Evolutionary conservation across 2,797 vertebrate species (phyloP).

Genomic region (Pelochelys cantorii): DNA sequence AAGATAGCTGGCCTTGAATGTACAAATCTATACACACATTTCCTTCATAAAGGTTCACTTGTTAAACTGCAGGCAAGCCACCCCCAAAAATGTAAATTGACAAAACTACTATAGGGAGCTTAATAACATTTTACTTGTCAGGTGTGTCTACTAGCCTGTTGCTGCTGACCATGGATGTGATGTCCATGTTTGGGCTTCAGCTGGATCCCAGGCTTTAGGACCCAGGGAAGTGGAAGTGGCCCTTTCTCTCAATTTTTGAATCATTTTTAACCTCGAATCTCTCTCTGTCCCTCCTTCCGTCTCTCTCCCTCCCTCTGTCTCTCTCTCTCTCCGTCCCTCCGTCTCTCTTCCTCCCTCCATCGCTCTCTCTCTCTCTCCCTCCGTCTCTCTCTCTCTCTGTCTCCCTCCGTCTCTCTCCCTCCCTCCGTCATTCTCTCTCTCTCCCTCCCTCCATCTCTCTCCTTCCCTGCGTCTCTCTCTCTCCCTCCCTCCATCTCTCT

Average conservation of each 20-base stretch:
- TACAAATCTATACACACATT: neutral
- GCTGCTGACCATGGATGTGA: neutral
- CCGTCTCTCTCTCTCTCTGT: too few species aligned
- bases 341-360: too few species aligned
- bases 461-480: too few species aligned
- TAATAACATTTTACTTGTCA: neutral
- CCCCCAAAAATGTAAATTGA: neutral
- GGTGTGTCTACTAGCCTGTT: too few species aligned
- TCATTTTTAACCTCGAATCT: neutral
- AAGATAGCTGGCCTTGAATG: neutral
- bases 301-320: too few species aligned
- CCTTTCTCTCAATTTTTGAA: neutral
- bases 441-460: too few species aligned
- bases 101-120: neutral
- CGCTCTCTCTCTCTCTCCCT: too few species aligned
- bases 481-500: too few species aligned
- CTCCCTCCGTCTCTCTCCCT: too few species aligned
- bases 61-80: neutral
- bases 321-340: too few species aligned
- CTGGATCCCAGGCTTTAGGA: neutral
- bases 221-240: neutral
- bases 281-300: too few species aligned
- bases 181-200: neutral
- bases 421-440: too few species aligned
- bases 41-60: neutral